phyloP scores from a whole-genome alignment of 2,888 invertebrate species.

The Cistogaster globosa region DNA sequence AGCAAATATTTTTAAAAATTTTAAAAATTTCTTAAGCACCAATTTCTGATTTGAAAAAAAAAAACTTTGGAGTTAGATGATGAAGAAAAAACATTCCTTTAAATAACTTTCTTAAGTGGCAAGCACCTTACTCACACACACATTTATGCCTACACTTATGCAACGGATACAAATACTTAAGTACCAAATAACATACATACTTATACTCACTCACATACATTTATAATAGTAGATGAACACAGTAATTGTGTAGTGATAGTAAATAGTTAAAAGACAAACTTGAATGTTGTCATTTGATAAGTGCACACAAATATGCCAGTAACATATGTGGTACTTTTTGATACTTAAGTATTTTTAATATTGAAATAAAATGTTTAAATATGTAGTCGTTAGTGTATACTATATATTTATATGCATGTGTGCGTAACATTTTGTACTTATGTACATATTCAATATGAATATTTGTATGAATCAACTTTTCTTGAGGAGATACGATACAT shows the following conservation, averaged over 20 bases:
- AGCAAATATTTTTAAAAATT: too few relatives aligned
- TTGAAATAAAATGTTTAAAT: conserved; percentile 53
- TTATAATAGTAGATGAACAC: not conserved
- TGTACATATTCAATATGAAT: not conserved
- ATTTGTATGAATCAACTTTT: not conserved
- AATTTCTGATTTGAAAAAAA: not conserved
- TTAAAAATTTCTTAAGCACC: too few relatives aligned
- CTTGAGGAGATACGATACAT: conserved; percentile 15
- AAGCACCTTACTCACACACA: not conserved
- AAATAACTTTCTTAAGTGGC: not conserved
- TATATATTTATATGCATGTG: too few relatives aligned
- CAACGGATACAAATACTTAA: conserved; percentile 54
- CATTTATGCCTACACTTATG: conserved; percentile 31
- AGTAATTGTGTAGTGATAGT: conserved; percentile 34
- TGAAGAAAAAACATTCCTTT: conserved; percentile 21
- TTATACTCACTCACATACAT: not conserved
- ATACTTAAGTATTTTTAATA: conserved; percentile 67
- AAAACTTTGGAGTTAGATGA: not conserved
- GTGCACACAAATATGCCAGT: conserved; percentile 67
- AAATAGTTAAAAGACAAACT: conserved; percentile 57
- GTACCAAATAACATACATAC: conserved; percentile 40
- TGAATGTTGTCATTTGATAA: conserved; percentile 64
- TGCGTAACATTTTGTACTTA: not conserved
- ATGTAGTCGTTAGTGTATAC: conserved; percentile 2
- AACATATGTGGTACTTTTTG: conserved; percentile 56